Evolutionary conservation across 2,113 vertebrate genomes (phyloP).

Genomic region (Oxyruncus cristatus): DNA sequence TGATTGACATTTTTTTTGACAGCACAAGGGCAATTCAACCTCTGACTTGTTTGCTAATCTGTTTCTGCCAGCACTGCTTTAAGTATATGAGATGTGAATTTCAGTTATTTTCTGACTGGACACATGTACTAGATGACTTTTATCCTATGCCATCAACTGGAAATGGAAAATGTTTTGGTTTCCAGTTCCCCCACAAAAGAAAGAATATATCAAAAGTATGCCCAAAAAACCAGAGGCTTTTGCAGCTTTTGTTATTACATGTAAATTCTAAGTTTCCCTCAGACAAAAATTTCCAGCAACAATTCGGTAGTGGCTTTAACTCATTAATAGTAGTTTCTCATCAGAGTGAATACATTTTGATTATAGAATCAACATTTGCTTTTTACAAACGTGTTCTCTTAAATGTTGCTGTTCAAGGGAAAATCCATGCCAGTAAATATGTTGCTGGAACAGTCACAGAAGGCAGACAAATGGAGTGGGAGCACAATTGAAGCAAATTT

Average conservation of each 20-base stretch:
- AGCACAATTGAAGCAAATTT: slow-evolving; percentile 48
- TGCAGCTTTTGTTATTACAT: not conserved
- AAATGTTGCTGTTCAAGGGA: slow-evolving; percentile 14
- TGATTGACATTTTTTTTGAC: not conserved
- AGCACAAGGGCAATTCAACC: not conserved
- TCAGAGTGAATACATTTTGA: not conserved
- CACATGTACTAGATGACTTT: not conserved
- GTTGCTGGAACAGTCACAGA: slow-evolving; percentile 39
- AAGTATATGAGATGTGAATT: not conserved
- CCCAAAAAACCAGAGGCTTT: not conserved
- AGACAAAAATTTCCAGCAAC: not conserved
- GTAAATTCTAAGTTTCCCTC: not conserved
- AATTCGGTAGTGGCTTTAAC: not conserved
- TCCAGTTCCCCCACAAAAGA: not conserved
- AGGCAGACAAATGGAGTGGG: slow-evolving; percentile 42
- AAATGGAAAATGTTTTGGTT: not conserved
- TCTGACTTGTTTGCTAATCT: not conserved
- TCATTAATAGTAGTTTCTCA: not conserved
- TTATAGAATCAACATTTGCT: not conserved
- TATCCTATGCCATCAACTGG: not conserved
- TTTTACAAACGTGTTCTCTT: not conserved
- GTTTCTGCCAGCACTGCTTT: not conserved
- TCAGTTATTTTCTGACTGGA: not conserved
- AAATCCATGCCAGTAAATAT: slow-evolving; percentile 38
- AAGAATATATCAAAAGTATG: not conserved